Conservation (phyloP, 1,140 invertebrate genomes). For the Heliconius eleuchia region DNA sequence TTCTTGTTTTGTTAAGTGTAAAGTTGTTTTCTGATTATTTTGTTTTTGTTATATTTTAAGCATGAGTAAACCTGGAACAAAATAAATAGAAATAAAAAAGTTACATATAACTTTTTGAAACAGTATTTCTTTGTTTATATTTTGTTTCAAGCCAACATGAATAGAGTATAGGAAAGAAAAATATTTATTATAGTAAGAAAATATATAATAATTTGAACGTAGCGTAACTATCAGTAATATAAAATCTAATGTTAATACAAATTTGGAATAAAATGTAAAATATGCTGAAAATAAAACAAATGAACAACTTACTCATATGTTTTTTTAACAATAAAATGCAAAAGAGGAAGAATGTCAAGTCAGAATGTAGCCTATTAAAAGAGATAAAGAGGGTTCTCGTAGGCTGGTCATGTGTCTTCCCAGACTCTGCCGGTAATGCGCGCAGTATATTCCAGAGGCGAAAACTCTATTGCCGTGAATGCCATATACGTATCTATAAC, state of each 20-base stretch:
- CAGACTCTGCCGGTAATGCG: constrained; percentile 37
- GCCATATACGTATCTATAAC: constrained; percentile 7
- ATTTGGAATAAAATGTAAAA: neutral
- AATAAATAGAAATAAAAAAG: too few species aligned
- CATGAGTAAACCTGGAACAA: too few species aligned
- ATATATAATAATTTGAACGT: too few species aligned
- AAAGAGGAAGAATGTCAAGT: neutral
- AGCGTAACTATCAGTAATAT: too few species aligned
- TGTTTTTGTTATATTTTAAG: too few species aligned
- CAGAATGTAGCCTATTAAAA: neutral
- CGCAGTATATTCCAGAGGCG: constrained; percentile 35
- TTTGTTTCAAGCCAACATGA: too few species aligned
- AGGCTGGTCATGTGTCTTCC: constrained; percentile 29
- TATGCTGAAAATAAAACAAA: neutral
- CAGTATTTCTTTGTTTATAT: too few species aligned
- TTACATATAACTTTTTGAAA: too few species aligned
- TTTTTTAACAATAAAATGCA: neutral
- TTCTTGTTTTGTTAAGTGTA: too few species aligned
- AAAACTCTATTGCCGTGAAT: constrained; percentile 26
- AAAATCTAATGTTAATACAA: neutral
- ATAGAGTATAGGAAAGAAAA: too few species aligned
- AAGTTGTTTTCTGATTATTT: too few species aligned
- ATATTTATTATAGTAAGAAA: too few species aligned
- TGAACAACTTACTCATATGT: neutral
- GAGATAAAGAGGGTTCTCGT: constrained; percentile 21